Evolutionary conservation across 2,888 invertebrate species (phyloP).

Genomic region (Cryptus armator): DNA sequence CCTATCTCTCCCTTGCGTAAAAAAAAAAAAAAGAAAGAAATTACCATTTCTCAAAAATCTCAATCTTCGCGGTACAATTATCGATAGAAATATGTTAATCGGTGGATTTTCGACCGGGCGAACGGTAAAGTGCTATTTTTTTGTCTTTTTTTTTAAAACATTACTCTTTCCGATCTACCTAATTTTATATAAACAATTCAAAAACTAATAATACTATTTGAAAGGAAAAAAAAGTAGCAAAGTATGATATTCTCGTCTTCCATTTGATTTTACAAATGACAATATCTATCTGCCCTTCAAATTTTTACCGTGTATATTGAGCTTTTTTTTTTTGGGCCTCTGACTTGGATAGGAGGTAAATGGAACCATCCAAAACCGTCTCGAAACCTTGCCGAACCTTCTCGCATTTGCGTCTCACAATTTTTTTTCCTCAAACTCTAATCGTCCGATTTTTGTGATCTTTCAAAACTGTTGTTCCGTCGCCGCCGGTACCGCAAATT

Average conservation of each 20-base stretch:
- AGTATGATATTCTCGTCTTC: neutral
- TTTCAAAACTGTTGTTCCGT: conserved; percentile 28
- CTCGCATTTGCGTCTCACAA: neutral
- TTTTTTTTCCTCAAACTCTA: neutral
- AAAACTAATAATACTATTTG: too few species aligned
- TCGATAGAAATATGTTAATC: neutral
- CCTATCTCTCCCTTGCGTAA: neutral
- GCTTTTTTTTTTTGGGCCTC: too few species aligned
- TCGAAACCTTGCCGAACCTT: neutral
- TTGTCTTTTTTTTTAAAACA: too few species aligned
- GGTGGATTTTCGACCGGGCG: too few species aligned
- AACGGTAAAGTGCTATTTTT: too few species aligned
- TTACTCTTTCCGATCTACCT: too few species aligned
- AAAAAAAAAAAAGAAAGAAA: neutral
- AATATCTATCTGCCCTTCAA: neutral
- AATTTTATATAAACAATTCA: too few species aligned
- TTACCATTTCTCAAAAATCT: neutral
- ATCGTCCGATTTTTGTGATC: neutral
- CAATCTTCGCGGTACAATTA: neutral
- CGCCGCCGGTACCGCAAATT: conserved; percentile 24
- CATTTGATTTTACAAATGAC: neutral
- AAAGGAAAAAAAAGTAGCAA: neutral
- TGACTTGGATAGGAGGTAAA: too few species aligned
- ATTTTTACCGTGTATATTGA: neutral
- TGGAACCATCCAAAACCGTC: neutral